phyloP scores from a whole-genome alignment of 2,797 vertebrate genomes.

The Danio choprae region DNA sequence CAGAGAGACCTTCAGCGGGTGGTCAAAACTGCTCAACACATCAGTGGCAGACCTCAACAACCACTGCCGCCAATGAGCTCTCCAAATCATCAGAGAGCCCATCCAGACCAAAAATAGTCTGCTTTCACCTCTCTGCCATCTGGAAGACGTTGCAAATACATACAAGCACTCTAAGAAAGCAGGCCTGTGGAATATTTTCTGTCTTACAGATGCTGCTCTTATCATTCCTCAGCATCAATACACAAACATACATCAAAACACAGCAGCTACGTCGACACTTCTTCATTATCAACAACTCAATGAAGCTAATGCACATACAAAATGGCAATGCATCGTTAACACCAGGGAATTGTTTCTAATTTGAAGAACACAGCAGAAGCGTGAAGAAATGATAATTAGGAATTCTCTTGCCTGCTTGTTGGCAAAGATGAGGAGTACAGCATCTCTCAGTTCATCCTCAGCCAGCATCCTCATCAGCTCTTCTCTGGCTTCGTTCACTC shows the following conservation, averaged over 20 bases:
- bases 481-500: slow-evolving; percentile 94
- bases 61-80: slow-evolving; percentile 22
- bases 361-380: slow-evolving; percentile 10
- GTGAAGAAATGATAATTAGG: neutral
- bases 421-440: slow-evolving; percentile 94
- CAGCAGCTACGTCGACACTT: neutral
- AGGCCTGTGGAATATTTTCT: slow-evolving; percentile 6
- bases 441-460: slow-evolving; percentile 93
- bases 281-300: neutral
- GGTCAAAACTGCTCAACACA: slow-evolving; percentile 29
- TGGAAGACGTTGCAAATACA: slow-evolving; percentile 18
- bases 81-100: slow-evolving; percentile 27
- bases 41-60: slow-evolving; percentile 30
- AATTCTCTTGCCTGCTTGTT: slow-evolving; percentile 89
- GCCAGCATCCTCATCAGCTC: slow-evolving; percentile 98
- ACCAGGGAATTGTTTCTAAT: neutral
- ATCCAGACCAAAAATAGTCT: slow-evolving; percentile 33
- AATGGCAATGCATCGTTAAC: slow-evolving; percentile 5
- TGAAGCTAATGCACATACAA: neutral
- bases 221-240: neutral
- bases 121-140: slow-evolving; percentile 39
- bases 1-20: slow-evolving; percentile 32
- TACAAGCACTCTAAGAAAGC: neutral
- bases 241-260: neutral
- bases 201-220: neutral